A percentile compares a stretch with the other conserved stretches of the same genome.
phyloP scores from a whole-genome alignment of 2,888 invertebrate genomes.

The Acanthococcus lagerstroemiae region DNA sequence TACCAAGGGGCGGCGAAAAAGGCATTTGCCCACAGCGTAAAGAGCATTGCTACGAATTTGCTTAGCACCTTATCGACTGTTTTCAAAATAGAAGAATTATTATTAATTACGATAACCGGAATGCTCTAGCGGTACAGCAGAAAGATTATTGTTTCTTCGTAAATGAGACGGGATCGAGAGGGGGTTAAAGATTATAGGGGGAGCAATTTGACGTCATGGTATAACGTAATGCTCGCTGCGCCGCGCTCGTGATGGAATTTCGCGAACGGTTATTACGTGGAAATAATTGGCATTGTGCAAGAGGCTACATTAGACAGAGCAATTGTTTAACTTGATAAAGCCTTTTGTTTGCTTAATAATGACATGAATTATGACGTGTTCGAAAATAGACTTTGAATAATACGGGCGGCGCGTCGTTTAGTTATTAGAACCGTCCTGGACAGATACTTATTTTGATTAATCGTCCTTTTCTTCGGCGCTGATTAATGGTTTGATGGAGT shows the following conservation, averaged over 20 bases:
- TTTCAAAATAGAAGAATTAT: no score
- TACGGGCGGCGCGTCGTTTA: slow-evolving; percentile 5
- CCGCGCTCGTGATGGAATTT: not conserved
- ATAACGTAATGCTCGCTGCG: no score
- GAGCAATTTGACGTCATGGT: no score
- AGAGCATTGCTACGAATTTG: no score
- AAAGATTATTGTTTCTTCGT: no score
- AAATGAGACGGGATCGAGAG: no score
- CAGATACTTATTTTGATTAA: slow-evolving; percentile 24
- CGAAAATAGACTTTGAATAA: slow-evolving; percentile 14
- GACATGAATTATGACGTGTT: slow-evolving; percentile 19
- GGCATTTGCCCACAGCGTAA: no score
- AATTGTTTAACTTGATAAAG: slow-evolving; percentile 23
- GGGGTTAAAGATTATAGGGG: no score
- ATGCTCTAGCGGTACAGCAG: no score
- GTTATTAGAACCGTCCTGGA: slow-evolving; percentile 18
- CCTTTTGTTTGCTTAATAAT: slow-evolving; percentile 21
- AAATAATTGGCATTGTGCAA: slow-evolving; percentile 19
- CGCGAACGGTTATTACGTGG: slow-evolving; percentile 18
- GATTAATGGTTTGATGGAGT: slow-evolving; percentile 14
- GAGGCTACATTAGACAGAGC: slow-evolving; percentile 13
- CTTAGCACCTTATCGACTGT: no score
- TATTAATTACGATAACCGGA: no score
- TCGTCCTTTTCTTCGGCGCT: slow-evolving; percentile 1
- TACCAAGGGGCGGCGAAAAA: no score